Conservation (phyloP, 1,140 invertebrate species). For the Philotrypesis tridentata region DNA sequence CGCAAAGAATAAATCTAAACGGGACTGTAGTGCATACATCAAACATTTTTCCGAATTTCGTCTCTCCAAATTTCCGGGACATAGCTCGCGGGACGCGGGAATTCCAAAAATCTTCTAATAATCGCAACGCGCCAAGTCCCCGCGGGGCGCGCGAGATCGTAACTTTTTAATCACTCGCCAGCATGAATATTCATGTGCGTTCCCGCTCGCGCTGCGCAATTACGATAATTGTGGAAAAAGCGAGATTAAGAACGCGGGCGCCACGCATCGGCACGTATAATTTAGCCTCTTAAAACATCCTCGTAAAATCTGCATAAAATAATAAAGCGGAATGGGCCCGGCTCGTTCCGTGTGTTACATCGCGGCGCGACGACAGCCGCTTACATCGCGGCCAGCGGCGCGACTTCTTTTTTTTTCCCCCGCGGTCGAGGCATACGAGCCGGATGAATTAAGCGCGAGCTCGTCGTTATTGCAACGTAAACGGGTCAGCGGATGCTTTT, state of each 20-base stretch:
- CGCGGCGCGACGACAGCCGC: too few species aligned
- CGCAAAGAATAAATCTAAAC: too few species aligned
- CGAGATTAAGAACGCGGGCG: background rate
- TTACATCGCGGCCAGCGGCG: background rate
- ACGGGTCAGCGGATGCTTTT: constrained; percentile 28
- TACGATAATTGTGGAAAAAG: constrained; percentile 13
- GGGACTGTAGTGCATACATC: too few species aligned
- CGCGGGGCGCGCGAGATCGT: background rate
- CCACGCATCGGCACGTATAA: background rate
- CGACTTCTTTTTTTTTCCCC: background rate
- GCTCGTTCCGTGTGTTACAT: background rate
- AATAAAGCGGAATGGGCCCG: background rate
- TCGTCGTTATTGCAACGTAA: background rate
- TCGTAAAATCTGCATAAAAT: constrained; percentile 11
- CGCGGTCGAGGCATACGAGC: background rate
- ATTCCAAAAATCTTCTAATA: too few species aligned
- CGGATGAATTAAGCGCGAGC: constrained; percentile 7
- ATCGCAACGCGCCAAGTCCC: background rate
- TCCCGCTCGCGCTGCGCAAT: background rate
- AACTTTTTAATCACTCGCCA: background rate
- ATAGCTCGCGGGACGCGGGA: too few species aligned
- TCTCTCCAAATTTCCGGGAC: too few species aligned
- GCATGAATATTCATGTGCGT: constrained; percentile 15
- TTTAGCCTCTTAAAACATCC: background rate
- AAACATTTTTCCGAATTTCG: too few species aligned